phyloP scores from a whole-genome alignment of 2,888 invertebrate species.

The Phania funesta region DNA sequence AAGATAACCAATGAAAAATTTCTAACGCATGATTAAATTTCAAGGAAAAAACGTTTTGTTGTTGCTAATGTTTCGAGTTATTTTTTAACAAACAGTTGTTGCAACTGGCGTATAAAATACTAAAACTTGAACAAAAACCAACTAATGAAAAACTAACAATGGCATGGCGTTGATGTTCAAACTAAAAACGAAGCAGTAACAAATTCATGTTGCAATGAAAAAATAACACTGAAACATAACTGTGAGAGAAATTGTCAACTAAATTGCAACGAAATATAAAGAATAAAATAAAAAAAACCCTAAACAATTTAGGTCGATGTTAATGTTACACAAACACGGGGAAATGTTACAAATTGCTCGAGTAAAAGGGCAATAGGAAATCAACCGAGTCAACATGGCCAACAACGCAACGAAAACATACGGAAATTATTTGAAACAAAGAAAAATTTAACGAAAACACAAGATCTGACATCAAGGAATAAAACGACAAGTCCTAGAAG shows the following conservation, averaged over 20 bases:
- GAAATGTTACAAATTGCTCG: slow-evolving; percentile 65
- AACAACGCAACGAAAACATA: slow-evolving; percentile 75
- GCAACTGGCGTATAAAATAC: slow-evolving; percentile 11
- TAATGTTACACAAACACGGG: slow-evolving; percentile 67
- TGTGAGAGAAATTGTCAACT: slow-evolving; percentile 16
- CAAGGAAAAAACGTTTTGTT: not conserved
- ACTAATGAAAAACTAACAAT: slow-evolving; percentile 57
- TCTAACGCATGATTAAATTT: slow-evolving; percentile 55
- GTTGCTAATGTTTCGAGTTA: not conserved
- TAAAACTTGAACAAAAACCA: not conserved
- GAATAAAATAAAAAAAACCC: slow-evolving; percentile 63
- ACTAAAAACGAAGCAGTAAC: slow-evolving; percentile 44
- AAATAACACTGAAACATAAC: not conserved
- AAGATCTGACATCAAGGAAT: slow-evolving; percentile 43
- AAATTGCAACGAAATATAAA: slow-evolving; percentile 62
- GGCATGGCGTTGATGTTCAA: slow-evolving; percentile 30
- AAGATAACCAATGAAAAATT: slow-evolving; percentile 35
- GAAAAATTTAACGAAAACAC: slow-evolving; percentile 45
- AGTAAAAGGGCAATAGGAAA: slow-evolving; percentile 65
- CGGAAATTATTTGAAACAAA: slow-evolving; percentile 74
- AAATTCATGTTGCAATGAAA: slow-evolving; percentile 18
- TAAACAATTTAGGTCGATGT: slow-evolving; percentile 75
- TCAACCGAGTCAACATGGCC: slow-evolving; percentile 71
- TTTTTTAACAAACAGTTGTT: slow-evolving; percentile 1
- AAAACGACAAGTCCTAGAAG: slow-evolving; percentile 70